Conservation (phyloP, 2,113 vertebrate species). For the Orycteropus afer region DNA sequence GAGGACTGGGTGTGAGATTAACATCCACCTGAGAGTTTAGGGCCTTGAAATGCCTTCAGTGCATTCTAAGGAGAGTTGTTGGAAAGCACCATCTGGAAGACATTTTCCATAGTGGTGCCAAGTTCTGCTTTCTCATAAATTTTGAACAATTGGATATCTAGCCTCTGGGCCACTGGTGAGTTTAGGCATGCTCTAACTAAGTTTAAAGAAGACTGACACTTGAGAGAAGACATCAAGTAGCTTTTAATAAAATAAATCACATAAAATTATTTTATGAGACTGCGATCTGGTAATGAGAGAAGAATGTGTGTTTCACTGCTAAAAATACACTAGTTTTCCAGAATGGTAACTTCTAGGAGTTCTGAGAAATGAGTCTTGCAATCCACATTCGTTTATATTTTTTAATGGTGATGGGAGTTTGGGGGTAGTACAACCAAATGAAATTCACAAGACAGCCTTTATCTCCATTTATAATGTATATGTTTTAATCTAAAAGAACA, state of each 20-base stretch:
- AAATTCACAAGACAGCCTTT: conserved; percentile 20
- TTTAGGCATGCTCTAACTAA: conserved; percentile 43
- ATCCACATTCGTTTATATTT: conserved; percentile 1
- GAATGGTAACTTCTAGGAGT: not conserved
- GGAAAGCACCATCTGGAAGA: conserved; percentile 58
- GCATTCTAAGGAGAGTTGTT: conserved; percentile 51
- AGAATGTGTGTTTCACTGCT: conserved; percentile 39
- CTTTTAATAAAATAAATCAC: conserved; percentile 33
- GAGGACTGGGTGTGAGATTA: not conserved
- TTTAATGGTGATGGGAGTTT: not conserved
- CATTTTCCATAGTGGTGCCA: conserved; percentile 34
- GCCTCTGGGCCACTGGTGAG: conserved; percentile 10
- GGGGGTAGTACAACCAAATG: not conserved
- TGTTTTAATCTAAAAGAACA: conserved; percentile 39
- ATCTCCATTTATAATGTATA: not conserved
- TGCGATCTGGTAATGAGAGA: conserved; percentile 38
- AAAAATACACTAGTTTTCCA: conserved; percentile 13
- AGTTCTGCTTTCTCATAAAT: conserved; percentile 66
- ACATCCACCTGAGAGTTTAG: not conserved
- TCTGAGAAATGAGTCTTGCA: conserved; percentile 11
- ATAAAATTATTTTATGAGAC: conserved; percentile 48
- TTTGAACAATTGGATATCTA: conserved; percentile 34
- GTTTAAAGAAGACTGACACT: conserved; percentile 26
- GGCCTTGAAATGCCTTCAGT: conserved; percentile 32
- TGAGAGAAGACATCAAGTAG: conserved; percentile 21